These are phyloP conservation scores for Zalophus californianus DNA, from an alignment of 2,797 vertebrate genomes.

Conservation along the genomic window DNA sequence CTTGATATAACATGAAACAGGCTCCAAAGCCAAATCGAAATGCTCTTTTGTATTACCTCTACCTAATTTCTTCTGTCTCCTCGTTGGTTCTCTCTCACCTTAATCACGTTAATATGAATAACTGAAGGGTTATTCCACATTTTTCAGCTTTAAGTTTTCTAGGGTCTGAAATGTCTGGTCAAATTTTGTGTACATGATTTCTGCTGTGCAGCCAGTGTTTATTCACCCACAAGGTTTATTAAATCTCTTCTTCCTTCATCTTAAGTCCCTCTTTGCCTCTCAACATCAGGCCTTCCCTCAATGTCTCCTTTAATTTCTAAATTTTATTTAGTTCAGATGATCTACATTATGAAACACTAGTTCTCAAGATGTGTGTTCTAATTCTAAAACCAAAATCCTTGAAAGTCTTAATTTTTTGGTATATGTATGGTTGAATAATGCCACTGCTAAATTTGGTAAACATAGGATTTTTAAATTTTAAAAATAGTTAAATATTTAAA, in stretches of 20 bases:
- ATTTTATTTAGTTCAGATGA: background rate
- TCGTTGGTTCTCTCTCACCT: background rate
- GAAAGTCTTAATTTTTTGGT: background rate
- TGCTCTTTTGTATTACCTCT: background rate
- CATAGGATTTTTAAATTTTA: background rate
- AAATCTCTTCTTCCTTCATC: background rate
- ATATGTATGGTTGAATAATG: background rate
- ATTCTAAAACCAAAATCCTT: background rate
- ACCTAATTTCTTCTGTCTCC: background rate
- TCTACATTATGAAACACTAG: background rate
- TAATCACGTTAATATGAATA: background rate
- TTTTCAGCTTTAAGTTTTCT: slow-evolving; percentile 1
- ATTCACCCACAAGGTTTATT: background rate
- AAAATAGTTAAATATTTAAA: background rate
- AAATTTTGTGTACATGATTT: background rate
- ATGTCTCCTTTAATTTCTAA: background rate
- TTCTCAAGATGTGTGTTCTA: background rate
- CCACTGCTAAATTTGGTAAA: slow-evolving; percentile 21
- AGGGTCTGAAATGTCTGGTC: background rate
- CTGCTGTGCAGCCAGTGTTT: background rate
- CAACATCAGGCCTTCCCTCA: background rate
- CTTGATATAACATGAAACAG: background rate
- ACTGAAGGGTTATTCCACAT: background rate
- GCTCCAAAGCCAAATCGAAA: background rate
- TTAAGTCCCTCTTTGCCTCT: background rate